Evolutionary conservation across 2,888 invertebrate genomes (phyloP), one percentile per base, ranked within the genome.

Genomic region (Endomychus coccineus): DNA sequence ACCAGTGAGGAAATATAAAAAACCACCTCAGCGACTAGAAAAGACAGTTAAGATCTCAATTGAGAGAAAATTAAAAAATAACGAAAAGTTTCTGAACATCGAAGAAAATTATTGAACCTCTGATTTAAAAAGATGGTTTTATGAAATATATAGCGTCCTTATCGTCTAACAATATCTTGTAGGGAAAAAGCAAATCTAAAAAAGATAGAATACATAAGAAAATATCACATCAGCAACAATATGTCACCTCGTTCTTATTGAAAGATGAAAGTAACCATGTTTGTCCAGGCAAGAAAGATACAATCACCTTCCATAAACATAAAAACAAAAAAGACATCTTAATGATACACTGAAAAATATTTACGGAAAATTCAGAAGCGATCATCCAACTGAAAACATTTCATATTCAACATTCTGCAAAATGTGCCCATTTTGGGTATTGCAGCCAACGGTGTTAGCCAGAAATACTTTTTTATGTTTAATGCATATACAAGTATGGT

Each of bases 201-300:
- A 19, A 19, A 19, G 19, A 19, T 19, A 19, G 19, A 19, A 19
- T 19, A 5, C 19, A 19, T 5, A 19, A 19, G 6, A 19, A 19
- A 7, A 19, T 19, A 19, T 19, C n/a, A n/a, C n/a, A n/a, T 19
- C 5, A 5, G 19, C 19, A 19, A 19, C 19, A 19, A 19, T 19
- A 7, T 19, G 19, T 19, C 19, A 19, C 19, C 19, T 19, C 19
- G 19, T 19, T 19, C 19, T 19, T 19, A 19, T 19, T 19, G 19
- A 19, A 19, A 19, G 19, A 19, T 19, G 19, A 19, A 7, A 19
- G 7, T 19, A 19, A 7, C 19, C 19, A 7, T 19, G 19, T 19
- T 19, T 19, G 19, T 19, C 19, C 19, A 19, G 19, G 19, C 19
- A 19, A 6, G 19, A 19, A 19, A 19, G 19, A 19, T 19, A 7